These are phyloP conservation scores for Seira ritae DNA, from an alignment of 2,888 invertebrate species.

Conservation along the genomic window DNA sequence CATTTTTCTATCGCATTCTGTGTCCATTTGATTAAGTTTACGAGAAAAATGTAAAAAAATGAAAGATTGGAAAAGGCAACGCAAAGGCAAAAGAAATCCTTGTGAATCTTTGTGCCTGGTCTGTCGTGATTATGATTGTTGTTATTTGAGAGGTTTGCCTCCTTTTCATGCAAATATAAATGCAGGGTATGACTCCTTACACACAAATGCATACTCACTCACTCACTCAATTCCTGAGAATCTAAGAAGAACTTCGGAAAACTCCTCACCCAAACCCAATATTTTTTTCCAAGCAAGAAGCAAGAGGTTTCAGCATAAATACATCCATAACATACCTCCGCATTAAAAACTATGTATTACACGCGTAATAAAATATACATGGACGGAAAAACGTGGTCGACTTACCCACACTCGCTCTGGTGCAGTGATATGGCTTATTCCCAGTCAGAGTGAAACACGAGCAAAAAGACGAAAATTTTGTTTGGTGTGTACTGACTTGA, in stretches of 20 bases:
- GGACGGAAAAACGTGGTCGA: constrained; percentile 20
- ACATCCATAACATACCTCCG: neutral
- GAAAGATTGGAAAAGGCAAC: constrained; percentile 6
- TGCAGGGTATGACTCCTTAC: neutral
- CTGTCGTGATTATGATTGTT: neutral
- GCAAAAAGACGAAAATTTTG: too few relatives aligned
- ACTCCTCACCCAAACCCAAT: neutral
- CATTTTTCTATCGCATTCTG: neutral
- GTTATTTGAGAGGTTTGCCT: constrained; percentile 15
- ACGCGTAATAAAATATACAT: constrained; percentile 19
- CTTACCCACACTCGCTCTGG: constrained; percentile 3
- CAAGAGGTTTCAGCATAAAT: neutral
- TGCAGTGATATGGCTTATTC: constrained; percentile 14
- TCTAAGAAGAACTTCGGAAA: too few relatives aligned
- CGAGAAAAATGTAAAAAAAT: neutral
- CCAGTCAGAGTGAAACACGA: neutral
- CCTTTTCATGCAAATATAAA: constrained; percentile 7
- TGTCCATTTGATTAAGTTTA: neutral
- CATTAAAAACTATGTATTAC: constrained; percentile 23
- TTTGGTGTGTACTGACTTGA: too few relatives aligned
- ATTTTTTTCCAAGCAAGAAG: constrained; percentile 5
- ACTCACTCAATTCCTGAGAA: neutral
- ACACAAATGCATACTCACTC: neutral
- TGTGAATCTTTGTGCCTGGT: neutral
- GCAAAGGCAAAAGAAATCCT: neutral